These are phyloP conservation scores for Pseudococcus viburni DNA, from an alignment of 2,888 invertebrate genomes.

Conservation along the genomic window DNA sequence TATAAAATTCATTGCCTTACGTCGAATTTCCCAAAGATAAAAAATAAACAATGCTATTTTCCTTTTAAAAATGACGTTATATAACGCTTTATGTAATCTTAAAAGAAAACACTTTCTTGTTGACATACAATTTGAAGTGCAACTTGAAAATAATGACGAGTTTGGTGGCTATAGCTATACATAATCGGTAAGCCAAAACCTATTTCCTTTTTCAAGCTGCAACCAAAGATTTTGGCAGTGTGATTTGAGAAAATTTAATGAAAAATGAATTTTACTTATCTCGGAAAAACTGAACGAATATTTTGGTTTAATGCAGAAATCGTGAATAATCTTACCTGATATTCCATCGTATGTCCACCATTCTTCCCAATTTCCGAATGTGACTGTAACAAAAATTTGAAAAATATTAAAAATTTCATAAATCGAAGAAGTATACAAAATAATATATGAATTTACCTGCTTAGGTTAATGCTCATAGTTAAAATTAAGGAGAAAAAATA, in stretches of 20 bases:
- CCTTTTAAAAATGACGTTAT: neutral
- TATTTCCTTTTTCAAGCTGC: neutral
- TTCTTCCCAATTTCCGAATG: conserved; percentile 86
- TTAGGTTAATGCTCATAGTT: too few relatives aligned
- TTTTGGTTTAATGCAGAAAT: neutral
- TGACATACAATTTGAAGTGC: conserved; percentile 43
- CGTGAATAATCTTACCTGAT: conserved; percentile 76
- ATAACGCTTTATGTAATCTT: conserved; percentile 22
- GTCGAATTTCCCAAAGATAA: neutral
- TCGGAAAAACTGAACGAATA: neutral
- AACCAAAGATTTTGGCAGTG: neutral
- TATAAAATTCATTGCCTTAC: neutral
- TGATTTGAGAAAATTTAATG: neutral
- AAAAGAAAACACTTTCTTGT: conserved; percentile 42
- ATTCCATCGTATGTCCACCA: conserved; percentile 92
- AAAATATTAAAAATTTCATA: conserved; percentile 1
- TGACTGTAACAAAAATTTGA: conserved; percentile 75
- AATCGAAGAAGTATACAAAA: too few relatives aligned
- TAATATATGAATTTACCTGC: too few relatives aligned
- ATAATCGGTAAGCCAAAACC: conserved; percentile 13
- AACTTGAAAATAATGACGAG: conserved; percentile 23
- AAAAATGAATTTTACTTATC: neutral
- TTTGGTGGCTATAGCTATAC: neutral
- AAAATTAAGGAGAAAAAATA: too few relatives aligned
- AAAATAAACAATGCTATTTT: conserved; percentile 4